Evolutionary conservation across 2,888 invertebrate genomes (phyloP).

Genomic region (Suillia variegata): DNA sequence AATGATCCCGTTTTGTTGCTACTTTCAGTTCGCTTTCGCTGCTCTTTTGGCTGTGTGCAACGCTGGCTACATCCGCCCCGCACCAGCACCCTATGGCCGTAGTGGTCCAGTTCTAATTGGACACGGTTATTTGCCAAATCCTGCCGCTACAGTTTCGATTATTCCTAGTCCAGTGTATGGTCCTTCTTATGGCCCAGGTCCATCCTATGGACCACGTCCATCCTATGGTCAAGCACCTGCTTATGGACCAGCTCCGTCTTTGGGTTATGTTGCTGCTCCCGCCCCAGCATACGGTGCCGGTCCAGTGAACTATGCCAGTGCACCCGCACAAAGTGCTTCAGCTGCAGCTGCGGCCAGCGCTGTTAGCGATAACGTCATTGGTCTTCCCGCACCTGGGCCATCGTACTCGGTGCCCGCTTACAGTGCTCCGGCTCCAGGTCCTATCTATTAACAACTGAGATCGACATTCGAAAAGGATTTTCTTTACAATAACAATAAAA

Average conservation of each 20-base stretch:
- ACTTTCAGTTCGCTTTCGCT: conserved; percentile 26
- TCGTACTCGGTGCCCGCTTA: neutral
- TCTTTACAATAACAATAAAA: too few relatives aligned
- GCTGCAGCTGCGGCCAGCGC: conserved; percentile 47
- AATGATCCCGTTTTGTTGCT: neutral
- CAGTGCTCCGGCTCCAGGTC: neutral
- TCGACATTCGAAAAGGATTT: neutral
- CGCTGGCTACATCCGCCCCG: neutral
- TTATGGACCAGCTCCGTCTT: conserved; percentile 22
- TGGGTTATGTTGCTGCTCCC: conserved; percentile 13
- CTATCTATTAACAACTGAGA: neutral
- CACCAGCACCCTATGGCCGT: too few relatives aligned
- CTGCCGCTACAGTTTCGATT: too few relatives aligned
- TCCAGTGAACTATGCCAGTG: conserved; percentile 22
- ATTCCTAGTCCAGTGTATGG: too few relatives aligned
- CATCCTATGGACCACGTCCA: conserved; percentile 5
- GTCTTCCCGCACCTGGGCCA: conserved; percentile 12
- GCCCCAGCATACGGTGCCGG: neutral
- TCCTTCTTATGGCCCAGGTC: too few relatives aligned
- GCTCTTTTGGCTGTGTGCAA: conserved; percentile 22
- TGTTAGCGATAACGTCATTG: conserved; percentile 25
- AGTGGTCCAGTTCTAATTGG: too few relatives aligned
- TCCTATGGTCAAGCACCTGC: conserved; percentile 9
- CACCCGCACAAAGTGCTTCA: conserved; percentile 30
- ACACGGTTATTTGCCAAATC: too few relatives aligned